Percentiles rank a stretch among this genome's conserved stretches.
Evolutionary conservation across 2,113 vertebrate species (phyloP).

Genomic region (Cranoglanis bouderius): DNA sequence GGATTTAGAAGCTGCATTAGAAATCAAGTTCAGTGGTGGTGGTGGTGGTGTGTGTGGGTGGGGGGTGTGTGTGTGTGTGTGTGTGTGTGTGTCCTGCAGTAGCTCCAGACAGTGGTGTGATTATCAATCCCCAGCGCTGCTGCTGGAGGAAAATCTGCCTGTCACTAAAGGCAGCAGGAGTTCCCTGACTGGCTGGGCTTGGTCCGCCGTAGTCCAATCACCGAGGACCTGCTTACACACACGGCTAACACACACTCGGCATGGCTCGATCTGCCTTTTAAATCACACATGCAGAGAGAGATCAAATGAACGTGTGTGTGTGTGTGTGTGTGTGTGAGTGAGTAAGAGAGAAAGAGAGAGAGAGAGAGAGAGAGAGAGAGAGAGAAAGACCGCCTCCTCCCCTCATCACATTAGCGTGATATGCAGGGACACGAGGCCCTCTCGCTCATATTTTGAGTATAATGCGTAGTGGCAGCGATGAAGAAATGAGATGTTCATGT

Average conservation of each 20-base stretch:
- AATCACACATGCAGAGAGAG: constrained; percentile 47
- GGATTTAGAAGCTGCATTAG: background rate
- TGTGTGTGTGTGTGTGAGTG: constrained; percentile 14
- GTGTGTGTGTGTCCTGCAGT: constrained; percentile 17
- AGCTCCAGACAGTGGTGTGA: constrained; percentile 25
- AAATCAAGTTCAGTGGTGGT: background rate
- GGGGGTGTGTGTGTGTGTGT: constrained; percentile 17
- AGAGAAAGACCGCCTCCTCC: background rate
- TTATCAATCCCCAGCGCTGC: constrained; percentile 32
- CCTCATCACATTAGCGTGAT: constrained; percentile 44
- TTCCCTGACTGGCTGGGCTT: constrained; percentile 66
- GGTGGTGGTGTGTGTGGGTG: no score
- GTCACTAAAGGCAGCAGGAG: constrained; percentile 66
- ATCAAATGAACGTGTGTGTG: background rate
- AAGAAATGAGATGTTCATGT: constrained; percentile 52
- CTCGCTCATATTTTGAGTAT: constrained; percentile 10
- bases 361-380: background rate
- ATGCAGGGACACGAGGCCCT: background rate
- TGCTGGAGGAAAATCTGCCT: constrained; percentile 63
- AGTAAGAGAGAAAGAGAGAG: background rate
- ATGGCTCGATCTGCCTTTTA: constrained; percentile 59
- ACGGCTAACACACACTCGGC: background rate
- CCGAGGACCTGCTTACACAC: constrained; percentile 44
- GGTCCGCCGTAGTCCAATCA: constrained; percentile 66
- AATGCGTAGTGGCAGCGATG: constrained; percentile 19